These are phyloP conservation scores for Leptodirus hochenwartii DNA, from an alignment of 2,888 invertebrate genomes.

Conservation along the genomic window DNA sequence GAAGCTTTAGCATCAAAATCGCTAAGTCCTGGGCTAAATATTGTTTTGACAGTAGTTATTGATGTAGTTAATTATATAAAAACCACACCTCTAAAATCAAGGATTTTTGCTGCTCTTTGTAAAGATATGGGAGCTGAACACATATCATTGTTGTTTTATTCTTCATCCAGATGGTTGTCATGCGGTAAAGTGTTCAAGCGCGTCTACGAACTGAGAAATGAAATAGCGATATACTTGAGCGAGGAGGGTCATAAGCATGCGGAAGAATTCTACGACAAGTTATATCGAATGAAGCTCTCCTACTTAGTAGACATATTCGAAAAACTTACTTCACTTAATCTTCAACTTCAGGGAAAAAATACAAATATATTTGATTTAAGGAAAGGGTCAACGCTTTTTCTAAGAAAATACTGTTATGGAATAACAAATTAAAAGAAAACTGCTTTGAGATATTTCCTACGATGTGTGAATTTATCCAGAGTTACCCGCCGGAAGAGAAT, in stretches of 20 bases:
- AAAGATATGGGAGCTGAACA: no score
- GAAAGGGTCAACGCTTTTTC: constrained; percentile 1
- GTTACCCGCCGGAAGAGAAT: constrained; percentile 3
- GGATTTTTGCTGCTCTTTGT: no score
- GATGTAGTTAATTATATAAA: no score
- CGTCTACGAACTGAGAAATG: constrained; percentile 2
- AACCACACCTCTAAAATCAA: no score
- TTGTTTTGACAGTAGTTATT: no score
- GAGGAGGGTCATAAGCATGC: constrained; percentile 2
- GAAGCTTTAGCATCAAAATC: constrained; percentile 10
- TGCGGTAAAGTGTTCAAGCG: constrained; percentile 2
- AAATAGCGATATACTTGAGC: constrained; percentile 1
- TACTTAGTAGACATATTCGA: constrained; percentile 6
- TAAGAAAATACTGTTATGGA: constrained; percentile 2
- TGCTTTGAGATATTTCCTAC: constrained; percentile 2
- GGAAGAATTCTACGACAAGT: constrained; percentile 1
- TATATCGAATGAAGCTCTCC: constrained; percentile 2
- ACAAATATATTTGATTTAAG: constrained; percentile 1
- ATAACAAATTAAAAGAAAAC: constrained; percentile 1
- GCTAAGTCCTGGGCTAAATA: constrained; percentile 8
- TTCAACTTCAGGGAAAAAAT: constrained; percentile 3
- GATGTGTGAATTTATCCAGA: constrained; percentile 4
- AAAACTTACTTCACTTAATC: constrained; percentile 2
- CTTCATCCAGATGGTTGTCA: constrained; percentile 1
- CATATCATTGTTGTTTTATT: constrained; percentile 1